Evolutionary conservation across 2,888 invertebrate genomes (phyloP), one percentile per base, ranked within the genome.

Genomic region (Xiphydria camelus): DNA sequence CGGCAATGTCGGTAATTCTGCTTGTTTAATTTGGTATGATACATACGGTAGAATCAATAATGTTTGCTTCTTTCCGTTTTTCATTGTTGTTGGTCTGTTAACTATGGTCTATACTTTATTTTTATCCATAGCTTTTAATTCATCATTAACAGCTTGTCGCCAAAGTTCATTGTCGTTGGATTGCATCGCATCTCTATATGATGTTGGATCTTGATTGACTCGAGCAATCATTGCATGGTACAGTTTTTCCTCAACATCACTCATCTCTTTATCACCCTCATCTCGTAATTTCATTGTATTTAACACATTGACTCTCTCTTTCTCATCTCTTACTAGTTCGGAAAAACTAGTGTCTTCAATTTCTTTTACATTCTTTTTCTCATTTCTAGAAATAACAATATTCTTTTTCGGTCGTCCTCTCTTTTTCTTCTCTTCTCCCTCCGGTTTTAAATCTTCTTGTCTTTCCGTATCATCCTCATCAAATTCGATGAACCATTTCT

Each of bases 51-150:
- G 45, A 49, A 9, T 51, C 47, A 1, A 45, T 29, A 4, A 48
- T 20, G 4, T 46, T 42, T 6, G 26, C 10, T 32, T 25, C 23
- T 22, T 9, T 6, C 22, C 22, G 9, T 22, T 9, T 22, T 22
- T 9, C 22, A 22, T 22, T 9, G 5, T 20, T 38, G 4, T 2
- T 15, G 37, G 37, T 43, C 22, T 35, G 7, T 48, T 34, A 15
- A 51, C 40, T 37, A 46, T 10, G 14, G 19, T 20, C 38, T 43
- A 53, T 1, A 53, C 45, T 10, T 48, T 18, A 20, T 51, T 49
- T 19, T 47, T 34, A 9, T 40, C 12, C 37, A 45, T 38, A 10
- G 45, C 45, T 1, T 10, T 15, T 4, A 47, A 12, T n/a, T 52
- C 48, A 18, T 41, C 25, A 6, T 45, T 9, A 10, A 47, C 38